Evolutionary conservation across 2,797 vertebrate species (phyloP).

Genomic region (Bryconaethiops microstoma): DNA sequence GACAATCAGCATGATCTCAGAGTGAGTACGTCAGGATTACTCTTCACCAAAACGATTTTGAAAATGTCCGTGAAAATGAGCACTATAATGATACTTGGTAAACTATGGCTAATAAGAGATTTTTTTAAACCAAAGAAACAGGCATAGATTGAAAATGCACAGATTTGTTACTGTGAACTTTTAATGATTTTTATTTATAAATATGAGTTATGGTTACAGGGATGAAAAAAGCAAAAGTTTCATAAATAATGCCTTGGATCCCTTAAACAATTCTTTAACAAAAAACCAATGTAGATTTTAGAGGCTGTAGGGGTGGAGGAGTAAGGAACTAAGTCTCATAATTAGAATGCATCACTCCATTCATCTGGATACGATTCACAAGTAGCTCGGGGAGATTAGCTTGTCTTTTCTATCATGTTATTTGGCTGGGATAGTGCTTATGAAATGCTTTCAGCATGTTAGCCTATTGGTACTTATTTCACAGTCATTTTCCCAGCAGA

Average conservation of each 20-base stretch:
- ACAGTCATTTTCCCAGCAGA: neutral
- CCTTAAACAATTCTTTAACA: neutral
- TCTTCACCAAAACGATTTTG: conserved; percentile 8
- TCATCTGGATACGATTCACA: conserved; percentile 2
- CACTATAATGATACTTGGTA: neutral
- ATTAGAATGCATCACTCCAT: neutral
- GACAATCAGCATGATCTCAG: conserved; percentile 25
- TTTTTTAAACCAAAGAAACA: neutral
- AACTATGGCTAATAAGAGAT: neutral
- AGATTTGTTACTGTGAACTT: neutral
- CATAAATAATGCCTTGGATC: neutral
- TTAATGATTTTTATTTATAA: neutral
- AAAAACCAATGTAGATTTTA: neutral
- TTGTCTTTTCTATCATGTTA: conserved; percentile 9
- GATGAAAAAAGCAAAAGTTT: neutral
- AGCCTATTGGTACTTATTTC: neutral
- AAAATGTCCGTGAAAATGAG: neutral
- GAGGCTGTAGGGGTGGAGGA: too few species aligned
- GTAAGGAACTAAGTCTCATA: neutral
- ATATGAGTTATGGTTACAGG: neutral
- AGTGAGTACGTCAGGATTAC: neutral
- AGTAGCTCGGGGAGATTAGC: neutral
- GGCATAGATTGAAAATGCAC: neutral
- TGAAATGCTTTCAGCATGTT: conserved; percentile 10
- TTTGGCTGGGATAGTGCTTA: conserved; percentile 9